A percentile compares a stretch with the other conserved stretches of the same genome.
These are phyloP conservation scores for Alectoris magna DNA, from an alignment of 2,797 vertebrate genomes.

Conservation along the genomic window DNA sequence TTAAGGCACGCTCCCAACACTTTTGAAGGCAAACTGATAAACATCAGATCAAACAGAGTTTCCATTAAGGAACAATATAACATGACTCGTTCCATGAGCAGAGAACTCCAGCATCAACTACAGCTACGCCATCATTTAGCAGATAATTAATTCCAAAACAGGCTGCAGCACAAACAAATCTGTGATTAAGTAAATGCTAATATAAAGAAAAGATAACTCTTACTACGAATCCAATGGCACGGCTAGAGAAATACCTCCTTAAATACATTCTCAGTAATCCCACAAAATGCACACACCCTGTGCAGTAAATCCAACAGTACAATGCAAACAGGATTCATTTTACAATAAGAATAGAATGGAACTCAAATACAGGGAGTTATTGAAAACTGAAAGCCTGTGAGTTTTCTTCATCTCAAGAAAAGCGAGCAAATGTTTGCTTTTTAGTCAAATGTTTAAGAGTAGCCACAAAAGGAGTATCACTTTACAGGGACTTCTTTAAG, in stretches of 20 bases:
- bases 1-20: rapidly evolving
- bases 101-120: rapidly evolving
- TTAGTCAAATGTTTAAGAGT: background rate
- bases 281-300: rapidly evolving
- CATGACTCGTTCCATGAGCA: background rate
- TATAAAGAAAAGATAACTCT: background rate
- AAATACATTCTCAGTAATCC: background rate
- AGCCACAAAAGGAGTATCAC: background rate
- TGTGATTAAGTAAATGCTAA: constrained; percentile 12
- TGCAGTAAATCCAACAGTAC: background rate
- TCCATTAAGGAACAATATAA: background rate
- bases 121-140: background rate
- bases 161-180: constrained; percentile 11
- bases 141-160: background rate
- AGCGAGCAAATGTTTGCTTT: background rate
- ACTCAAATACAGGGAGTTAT: background rate
- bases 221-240: background rate
- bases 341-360: background rate
- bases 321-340: background rate
- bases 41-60: background rate
- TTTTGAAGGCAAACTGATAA: background rate
- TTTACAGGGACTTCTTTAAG: background rate
- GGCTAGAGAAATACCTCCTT: background rate
- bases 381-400: background rate
- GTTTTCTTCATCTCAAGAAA: background rate